Evolutionary conservation across 2,888 invertebrate genomes (phyloP).

Genomic region (Dryomyza anilis): DNA sequence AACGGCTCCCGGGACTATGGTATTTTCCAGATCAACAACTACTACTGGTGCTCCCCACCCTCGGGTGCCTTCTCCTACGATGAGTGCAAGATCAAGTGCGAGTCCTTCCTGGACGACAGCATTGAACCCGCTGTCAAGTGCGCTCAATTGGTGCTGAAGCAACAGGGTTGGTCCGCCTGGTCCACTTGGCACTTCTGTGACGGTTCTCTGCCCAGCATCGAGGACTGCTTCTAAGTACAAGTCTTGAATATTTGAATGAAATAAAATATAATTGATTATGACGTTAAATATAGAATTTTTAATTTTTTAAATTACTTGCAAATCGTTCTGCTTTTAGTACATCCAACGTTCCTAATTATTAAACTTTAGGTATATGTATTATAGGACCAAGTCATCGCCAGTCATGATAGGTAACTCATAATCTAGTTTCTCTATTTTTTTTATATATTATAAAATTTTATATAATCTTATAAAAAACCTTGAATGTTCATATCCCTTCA

Average conservation of each 20-base stretch:
- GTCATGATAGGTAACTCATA: no score
- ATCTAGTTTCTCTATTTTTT: no score
- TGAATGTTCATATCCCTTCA: no score
- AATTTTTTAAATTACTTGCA: no score
- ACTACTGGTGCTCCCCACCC: constrained; percentile 49
- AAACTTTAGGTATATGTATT: no score
- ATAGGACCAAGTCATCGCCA: no score
- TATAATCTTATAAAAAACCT: no score
- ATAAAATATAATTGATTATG: no score
- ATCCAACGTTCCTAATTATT: no score
- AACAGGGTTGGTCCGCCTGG: constrained; percentile 55
- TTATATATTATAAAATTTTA: no score
- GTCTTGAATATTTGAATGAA: background rate
- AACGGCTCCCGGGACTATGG: constrained; percentile 61
- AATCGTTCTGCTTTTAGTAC: no score
- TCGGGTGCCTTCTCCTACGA: constrained; percentile 46
- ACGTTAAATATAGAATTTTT: no score
- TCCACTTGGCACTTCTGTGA: constrained; percentile 47
- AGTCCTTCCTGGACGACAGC: constrained; percentile 45
- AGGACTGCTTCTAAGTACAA: constrained; percentile 46
- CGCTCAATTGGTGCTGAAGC: constrained; percentile 43
- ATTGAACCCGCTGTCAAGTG: constrained; percentile 48
- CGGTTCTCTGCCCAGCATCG: constrained; percentile 45
- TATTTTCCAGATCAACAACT: constrained; percentile 46
- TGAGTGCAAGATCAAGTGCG: constrained; percentile 47